A percentile compares a stretch with the other conserved stretches of the same genome.
Evolutionary conservation across 2,797 vertebrate genomes (phyloP).

Genomic region (Phalanger gymnotis): DNA sequence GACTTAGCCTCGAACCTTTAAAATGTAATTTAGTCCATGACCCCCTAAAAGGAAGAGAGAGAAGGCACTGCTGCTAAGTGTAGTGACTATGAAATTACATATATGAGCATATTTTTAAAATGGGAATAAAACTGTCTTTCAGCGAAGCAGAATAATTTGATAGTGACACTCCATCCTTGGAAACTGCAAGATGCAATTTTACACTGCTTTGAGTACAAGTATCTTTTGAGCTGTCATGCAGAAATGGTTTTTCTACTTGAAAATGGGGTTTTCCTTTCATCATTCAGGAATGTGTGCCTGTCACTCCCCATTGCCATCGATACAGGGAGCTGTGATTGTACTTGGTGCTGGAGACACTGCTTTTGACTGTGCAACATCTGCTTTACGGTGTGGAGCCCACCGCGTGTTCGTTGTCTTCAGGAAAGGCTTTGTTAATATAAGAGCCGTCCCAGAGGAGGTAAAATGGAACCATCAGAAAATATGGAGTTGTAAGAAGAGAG

Average conservation of each 20-base stretch:
- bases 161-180: conserved; percentile 87
- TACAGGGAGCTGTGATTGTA: conserved; percentile 92
- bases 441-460: conserved; percentile 98
- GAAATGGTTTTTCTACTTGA: conserved; percentile 86
- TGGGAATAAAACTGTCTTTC: conserved; percentile 86
- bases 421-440: conserved; percentile 95
- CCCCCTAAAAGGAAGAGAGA: conserved; percentile 77
- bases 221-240: conserved; percentile 88
- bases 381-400: conserved; percentile 93
- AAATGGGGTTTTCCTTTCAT: conserved; percentile 86
- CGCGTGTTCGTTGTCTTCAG: conserved; percentile 94
- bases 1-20: conserved; percentile 73
- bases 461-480: conserved; percentile 68
- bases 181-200: conserved; percentile 89
- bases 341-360: conserved; percentile 97
- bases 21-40: conserved; percentile 74
- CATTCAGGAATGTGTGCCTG: conserved; percentile 93
- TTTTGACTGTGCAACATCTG: conserved; percentile 97
- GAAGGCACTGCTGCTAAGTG: conserved; percentile 78
- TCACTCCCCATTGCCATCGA: conserved; percentile 87
- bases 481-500: conserved; percentile 70
- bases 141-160: conserved; percentile 90
- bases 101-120: conserved; percentile 86
- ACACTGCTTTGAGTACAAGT: conserved; percentile 88
- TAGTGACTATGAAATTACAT: conserved; percentile 88